Percentiles rank a stretch among this genome's conserved stretches.
Evolutionary conservation across 1,140 invertebrate species (phyloP).

Genomic region (Rhynchophorus ferrugineus): DNA sequence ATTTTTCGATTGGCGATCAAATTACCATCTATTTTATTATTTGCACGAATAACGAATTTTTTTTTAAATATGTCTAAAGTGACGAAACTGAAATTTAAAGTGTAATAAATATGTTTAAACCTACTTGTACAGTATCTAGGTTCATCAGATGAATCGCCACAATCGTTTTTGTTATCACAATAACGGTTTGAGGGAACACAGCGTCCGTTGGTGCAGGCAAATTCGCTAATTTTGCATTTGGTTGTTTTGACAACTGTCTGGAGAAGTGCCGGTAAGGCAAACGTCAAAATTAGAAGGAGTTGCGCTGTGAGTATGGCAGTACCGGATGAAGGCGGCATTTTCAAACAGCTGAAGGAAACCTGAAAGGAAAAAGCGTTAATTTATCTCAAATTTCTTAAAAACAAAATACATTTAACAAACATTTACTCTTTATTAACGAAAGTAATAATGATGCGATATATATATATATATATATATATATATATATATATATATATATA

Average conservation of each 20-base stretch:
- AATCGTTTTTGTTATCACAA: constrained; percentile 78
- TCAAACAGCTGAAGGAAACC: background rate
- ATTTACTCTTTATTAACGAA: too few species aligned
- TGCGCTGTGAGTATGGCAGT: constrained; percentile 7
- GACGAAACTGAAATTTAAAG: background rate
- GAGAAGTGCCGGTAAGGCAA: background rate
- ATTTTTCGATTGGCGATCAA: too few species aligned
- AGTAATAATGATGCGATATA: too few species aligned
- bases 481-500: too few species aligned
- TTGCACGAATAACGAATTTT: too few species aligned
- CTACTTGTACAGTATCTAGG: constrained; percentile 79
- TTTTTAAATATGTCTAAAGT: too few species aligned
- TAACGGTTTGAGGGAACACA: constrained; percentile 74
- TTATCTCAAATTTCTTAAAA: too few species aligned
- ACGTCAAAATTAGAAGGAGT: constrained; percentile 4
- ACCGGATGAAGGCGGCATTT: constrained; percentile 1
- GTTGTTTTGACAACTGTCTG: constrained; percentile 8
- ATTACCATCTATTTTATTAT: too few species aligned
- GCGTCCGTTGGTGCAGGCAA: constrained; percentile 67
- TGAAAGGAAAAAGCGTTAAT: too few species aligned
- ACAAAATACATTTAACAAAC: too few species aligned
- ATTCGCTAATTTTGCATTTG: constrained; percentile 69
- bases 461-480: too few species aligned
- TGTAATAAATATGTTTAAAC: constrained; percentile 39
- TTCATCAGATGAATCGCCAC: constrained; percentile 78